Evolutionary conservation across 2,113 vertebrate genomes (phyloP).

Genomic region (Larimichthys polyactis): DNA sequence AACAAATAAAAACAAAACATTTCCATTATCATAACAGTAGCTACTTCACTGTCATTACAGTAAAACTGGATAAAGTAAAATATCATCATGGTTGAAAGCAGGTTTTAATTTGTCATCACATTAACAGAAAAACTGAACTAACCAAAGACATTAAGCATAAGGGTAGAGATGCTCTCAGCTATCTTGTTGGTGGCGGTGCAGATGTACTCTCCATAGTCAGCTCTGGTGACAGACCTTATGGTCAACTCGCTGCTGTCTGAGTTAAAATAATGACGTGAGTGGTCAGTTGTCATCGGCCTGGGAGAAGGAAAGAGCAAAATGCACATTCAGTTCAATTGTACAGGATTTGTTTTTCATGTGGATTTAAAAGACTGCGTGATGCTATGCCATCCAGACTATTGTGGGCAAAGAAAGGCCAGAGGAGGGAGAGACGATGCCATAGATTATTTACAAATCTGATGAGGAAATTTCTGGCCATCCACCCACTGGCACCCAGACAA

Average conservation of each 20-base stretch:
- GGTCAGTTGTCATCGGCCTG: slow-evolving; percentile 71
- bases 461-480: slow-evolving; percentile 1
- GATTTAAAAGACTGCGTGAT: background rate
- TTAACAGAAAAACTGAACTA: slow-evolving; percentile 12
- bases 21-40: background rate
- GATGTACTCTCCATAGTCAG: slow-evolving; percentile 75
- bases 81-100: background rate
- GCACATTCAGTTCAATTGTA: background rate
- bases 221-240: slow-evolving; percentile 69
- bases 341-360: background rate
- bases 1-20: background rate
- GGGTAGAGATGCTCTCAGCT: slow-evolving; percentile 41
- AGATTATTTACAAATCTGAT: slow-evolving; percentile 16
- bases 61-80: background rate
- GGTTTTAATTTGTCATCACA: background rate
- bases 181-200: slow-evolving; percentile 82
- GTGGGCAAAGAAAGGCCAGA: background rate
- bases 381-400: background rate
- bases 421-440: background rate
- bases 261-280: slow-evolving; percentile 76
- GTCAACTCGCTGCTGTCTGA: slow-evolving; percentile 80
- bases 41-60: background rate
- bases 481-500: slow-evolving; percentile 14
- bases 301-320: background rate
- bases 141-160: slow-evolving; percentile 80